These are phyloP conservation scores for Cyprinella venusta DNA, from an alignment of 2,797 vertebrate species.

Conservation along the genomic window DNA sequence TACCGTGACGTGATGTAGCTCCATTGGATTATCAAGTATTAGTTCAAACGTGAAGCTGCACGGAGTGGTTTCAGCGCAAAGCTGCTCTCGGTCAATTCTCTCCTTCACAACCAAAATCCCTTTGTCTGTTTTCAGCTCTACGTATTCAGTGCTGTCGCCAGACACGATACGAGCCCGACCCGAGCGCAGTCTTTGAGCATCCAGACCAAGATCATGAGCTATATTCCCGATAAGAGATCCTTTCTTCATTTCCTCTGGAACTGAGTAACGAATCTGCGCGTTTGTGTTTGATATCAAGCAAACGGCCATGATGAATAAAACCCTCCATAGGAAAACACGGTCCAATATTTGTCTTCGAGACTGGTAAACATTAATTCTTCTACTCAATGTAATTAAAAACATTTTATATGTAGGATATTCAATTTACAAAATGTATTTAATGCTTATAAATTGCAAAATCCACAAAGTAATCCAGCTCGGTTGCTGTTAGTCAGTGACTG, in stretches of 20 bases:
- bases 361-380: no score
- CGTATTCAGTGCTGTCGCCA: conserved; percentile 76
- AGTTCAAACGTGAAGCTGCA: conserved; percentile 67
- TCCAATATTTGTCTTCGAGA: no score
- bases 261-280: conserved; percentile 82
- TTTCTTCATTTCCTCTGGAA: conserved; percentile 84
- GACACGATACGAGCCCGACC: conserved; percentile 79
- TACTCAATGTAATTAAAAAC: no score
- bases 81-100: conserved; percentile 75
- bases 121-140: conserved; percentile 78
- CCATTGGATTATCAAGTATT: conserved; percentile 67
- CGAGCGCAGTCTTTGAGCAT: conserved; percentile 68
- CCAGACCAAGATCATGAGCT: conserved; percentile 78
- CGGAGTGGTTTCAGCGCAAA: conserved; percentile 70
- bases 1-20: conserved; percentile 58
- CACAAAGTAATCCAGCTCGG: neutral
- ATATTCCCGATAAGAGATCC: conserved; percentile 82
- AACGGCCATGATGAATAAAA: conserved; percentile 65
- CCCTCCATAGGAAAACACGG: conserved; percentile 74
- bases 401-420: no score
- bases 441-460: no score
- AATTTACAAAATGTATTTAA: no score
- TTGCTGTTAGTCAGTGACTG: neutral
- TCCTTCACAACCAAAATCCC: conserved; percentile 76
- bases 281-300: conserved; percentile 44